Evolutionary conservation across 1,140 invertebrate genomes (phyloP).

Genomic region (Camponotus pennsylvanicus): DNA sequence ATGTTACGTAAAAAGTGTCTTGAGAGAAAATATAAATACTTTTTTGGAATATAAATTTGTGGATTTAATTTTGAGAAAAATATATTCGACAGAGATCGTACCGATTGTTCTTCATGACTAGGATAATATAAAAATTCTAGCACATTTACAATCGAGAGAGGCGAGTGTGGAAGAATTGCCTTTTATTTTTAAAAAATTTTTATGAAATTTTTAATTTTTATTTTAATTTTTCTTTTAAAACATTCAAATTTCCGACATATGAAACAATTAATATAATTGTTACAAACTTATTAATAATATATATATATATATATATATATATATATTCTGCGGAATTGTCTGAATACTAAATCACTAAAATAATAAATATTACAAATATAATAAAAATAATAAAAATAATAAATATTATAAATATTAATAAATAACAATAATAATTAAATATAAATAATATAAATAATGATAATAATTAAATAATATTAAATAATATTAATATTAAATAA

Average conservation of each 20-base stretch:
- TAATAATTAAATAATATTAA: too few species aligned
- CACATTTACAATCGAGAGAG: neutral
- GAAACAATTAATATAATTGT: too few species aligned
- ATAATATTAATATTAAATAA: too few species aligned
- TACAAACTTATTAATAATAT: neutral
- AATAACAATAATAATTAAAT: too few species aligned
- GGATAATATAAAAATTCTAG: neutral
- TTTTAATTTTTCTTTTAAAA: neutral
- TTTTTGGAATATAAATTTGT: neutral
- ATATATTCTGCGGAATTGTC: neutral
- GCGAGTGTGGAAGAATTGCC: too few species aligned
- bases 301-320: too few species aligned
- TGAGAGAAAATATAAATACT: neutral
- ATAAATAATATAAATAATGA: too few species aligned
- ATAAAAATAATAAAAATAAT: too few species aligned
- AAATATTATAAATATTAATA: too few species aligned
- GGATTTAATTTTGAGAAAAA: neutral
- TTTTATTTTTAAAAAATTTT: neutral
- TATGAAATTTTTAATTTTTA: conserved; percentile 13
- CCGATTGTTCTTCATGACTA: neutral
- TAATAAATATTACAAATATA: neutral
- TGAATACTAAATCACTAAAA: neutral
- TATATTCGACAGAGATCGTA: neutral
- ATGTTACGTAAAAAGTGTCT: conserved; percentile 11
- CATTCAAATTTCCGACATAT: neutral